Base-by-base conservation (phyloP, 2,797 vertebrate genomes). In the Catostomus latipinnis region DNA sequence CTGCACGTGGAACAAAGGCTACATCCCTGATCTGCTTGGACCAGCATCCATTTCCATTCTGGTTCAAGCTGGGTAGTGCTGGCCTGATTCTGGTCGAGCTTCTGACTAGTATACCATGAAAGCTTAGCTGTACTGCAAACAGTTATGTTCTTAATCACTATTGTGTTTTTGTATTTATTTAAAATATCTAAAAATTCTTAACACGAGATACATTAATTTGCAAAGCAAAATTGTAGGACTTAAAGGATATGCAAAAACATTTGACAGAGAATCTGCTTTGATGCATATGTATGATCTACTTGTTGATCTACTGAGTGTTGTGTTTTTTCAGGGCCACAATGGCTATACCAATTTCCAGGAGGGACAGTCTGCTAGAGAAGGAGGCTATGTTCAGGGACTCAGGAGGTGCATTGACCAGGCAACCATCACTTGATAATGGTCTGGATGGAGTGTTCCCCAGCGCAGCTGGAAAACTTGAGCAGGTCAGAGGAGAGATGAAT, bases 291-390 rank as follows among this genome's bases (percentile, higher is more conserved):
- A 69, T 79, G 49, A 65, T 8, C 1, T 57, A 43, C 66, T 81
- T 34, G 34, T 34, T 34, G 34, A 34, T 34, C 34, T 34, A 34
- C 34, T 34, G 34, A 34, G 34, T 34, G 34, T 34, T 34, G 34
- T 43, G 14, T 18, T 69, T 7, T 1, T 78, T 22, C 80, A 99
- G 97, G 80, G 94, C 90, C 79, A 94, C 95, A 4, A 81, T 97
- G 85, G 91, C 92, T 78, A 82, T 97, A 76, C 90, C 97, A 0
- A 97, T 99, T 74, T 94, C 97, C 74, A 98, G 97, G 87, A 94
- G 95, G 82, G 97, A 99, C 93, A 97, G 96, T 87, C 91, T 98
- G 85, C 87, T 97, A 90, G 97, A 98, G 92, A 98, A 96, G 90
- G 95, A 95, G 80, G 92, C 93, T 78, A 96, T 98, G 97, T 99